Base-by-base conservation (phyloP, 2,113 vertebrate genomes). In the Scomber colias region DNA sequence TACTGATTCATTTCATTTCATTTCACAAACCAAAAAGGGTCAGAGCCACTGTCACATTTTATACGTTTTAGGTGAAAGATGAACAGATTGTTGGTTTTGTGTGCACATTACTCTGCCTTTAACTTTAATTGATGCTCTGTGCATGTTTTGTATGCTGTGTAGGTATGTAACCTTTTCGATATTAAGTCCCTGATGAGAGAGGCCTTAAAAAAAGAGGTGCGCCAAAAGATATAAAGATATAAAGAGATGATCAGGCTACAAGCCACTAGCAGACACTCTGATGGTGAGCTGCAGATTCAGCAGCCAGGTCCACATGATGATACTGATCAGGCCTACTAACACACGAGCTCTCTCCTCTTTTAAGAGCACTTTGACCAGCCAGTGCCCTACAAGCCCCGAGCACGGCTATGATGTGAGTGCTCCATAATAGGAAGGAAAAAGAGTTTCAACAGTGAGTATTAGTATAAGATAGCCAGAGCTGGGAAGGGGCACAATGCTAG, bases 351-450 rank as follows among this genome's bases (percentile, higher is more conserved):
- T 80, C 13, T 14, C 16, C 40, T 83, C 75, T 83, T 83, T 79
- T 69, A 82, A 80, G 56, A 4, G 63, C 82, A 56, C 78, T 85
- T 80, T 82, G 61, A 79, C 76, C 79, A 74, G 67, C 55, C 66
- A 17, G 17, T 65, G 49, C 50, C 77, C 73, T 50, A 17, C 59
- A 40, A 80, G 75, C 78, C 71, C 67, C 21, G 2, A 75, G 80
- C 73, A 51, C 73, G 61, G 30, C 66, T 24, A 17, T 64, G 62
- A 79, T 84, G 62, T 46, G 71, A 80, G 74, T 31, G 59, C 75
- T 86, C 63, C 61, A 65, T 81, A 75, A 73, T 50, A 61, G 75
- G 63, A 55, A 73, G 77, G 72, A 85, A 84, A 84, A 83, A 45
- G 21, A 79, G 15, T 65, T 74, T 76, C 63, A 79, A 70, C 62